phyloP scores from a whole-genome alignment of 2,888 invertebrate species.

The Eulithis prunata region DNA sequence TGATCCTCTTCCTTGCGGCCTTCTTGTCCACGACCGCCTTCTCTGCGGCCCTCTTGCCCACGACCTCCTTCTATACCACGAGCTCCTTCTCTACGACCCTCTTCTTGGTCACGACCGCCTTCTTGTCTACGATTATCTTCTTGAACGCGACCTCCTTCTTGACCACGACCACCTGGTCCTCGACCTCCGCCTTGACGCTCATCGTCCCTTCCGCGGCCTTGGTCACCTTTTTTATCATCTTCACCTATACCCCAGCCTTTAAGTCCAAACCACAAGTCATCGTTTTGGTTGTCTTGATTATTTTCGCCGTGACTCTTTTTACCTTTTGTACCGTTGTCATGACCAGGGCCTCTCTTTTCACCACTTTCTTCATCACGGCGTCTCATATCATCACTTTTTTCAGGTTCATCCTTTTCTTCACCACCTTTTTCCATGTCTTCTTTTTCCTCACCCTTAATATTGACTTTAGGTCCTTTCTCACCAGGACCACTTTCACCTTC shows the following conservation, averaged over 20 bases:
- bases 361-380: neutral
- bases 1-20: neutral
- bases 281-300: neutral
- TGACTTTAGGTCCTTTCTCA: neutral
- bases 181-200: slow-evolving; percentile 1
- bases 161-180: neutral
- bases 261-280: slow-evolving; percentile 24
- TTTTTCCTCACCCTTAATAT: slow-evolving; percentile 2
- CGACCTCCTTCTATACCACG: slow-evolving; percentile 1
- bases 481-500: neutral
- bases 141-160: neutral
- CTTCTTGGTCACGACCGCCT: neutral
- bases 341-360: slow-evolving; percentile 10
- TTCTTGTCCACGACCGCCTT: slow-evolving; percentile 1
- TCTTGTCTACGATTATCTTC: neutral
- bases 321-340: neutral
- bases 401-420: neutral
- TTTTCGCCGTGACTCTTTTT: slow-evolving; percentile 10
- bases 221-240: neutral
- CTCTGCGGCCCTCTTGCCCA: slow-evolving; percentile 2
- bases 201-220: slow-evolving; percentile 1
- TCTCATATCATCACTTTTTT: slow-evolving; percentile 1
- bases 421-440: slow-evolving; percentile 12
- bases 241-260: slow-evolving; percentile 18
- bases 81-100: neutral